These are phyloP conservation scores for Agelastica alni DNA, from an alignment of 2,888 invertebrate species.

Conservation along the genomic window DNA sequence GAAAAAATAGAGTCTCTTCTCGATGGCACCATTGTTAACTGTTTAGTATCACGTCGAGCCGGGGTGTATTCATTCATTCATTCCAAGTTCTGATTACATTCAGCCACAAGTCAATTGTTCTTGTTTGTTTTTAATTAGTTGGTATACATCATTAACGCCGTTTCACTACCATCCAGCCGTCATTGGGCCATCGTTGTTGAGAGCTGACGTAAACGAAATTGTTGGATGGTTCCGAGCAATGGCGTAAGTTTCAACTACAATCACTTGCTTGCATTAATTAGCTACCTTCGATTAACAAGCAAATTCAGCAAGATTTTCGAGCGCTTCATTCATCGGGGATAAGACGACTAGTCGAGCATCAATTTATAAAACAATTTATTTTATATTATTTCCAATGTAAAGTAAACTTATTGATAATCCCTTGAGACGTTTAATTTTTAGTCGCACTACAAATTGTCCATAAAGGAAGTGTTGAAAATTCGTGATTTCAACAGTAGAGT, in stretches of 20 bases:
- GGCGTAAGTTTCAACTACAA: conserved; percentile 18
- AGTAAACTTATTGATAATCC: no score
- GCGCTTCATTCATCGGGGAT: neutral
- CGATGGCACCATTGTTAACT: no score
- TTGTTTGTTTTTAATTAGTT: conserved; percentile 28
- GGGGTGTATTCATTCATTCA: conserved; percentile 9
- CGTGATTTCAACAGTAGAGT: no score
- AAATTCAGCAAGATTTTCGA: conserved; percentile 10
- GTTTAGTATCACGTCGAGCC: conserved; percentile 3
- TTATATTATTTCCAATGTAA: no score
- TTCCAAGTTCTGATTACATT: conserved; percentile 29
- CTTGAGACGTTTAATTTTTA: no score
- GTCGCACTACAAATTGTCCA: no score
- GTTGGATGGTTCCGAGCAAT: conserved; percentile 5
- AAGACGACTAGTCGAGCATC: no score
- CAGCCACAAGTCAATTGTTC: conserved; percentile 27
- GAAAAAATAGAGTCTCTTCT: no score
- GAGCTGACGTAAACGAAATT: conserved; percentile 9
- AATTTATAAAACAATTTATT: no score
- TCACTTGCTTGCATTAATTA: conserved; percentile 21
- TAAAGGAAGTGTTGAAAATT: no score
- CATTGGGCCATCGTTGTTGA: conserved; percentile 1
- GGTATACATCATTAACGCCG: conserved; percentile 19
- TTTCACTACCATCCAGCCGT: conserved; percentile 7
- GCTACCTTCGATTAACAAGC: conserved; percentile 12